Percentiles rank a stretch among this genome's conserved stretches.
These are phyloP conservation scores for Leptura quadrifasciata DNA, from an alignment of 2,888 invertebrate species.

Conservation along the genomic window DNA sequence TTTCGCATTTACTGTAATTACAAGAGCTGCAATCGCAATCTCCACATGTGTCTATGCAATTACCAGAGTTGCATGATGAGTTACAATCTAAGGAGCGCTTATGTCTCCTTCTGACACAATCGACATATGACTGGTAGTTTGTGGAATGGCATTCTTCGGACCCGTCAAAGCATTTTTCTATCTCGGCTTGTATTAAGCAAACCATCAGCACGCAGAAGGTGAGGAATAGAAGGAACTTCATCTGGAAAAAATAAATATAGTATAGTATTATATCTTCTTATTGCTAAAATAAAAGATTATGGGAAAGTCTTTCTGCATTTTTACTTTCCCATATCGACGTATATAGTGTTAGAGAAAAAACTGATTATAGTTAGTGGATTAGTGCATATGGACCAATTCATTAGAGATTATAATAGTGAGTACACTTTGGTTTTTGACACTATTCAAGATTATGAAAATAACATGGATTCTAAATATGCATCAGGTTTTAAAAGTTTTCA, in stretches of 20 bases:
- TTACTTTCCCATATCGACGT: no score
- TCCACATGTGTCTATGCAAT: conserved; percentile 62
- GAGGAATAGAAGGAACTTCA: conserved; percentile 41
- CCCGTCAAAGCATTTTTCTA: conserved; percentile 38
- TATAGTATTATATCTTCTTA: not conserved
- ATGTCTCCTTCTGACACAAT: conserved; percentile 66
- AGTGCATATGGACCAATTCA: no score
- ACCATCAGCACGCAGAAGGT: not conserved
- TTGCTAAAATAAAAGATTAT: not conserved
- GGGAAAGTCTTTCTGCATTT: not conserved
- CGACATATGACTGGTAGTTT: conserved; percentile 67
- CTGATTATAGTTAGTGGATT: no score
- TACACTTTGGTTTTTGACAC: no score
- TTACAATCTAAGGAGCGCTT: conserved; percentile 58
- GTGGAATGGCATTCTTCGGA: conserved; percentile 64
- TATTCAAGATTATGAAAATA: no score
- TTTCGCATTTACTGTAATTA: conserved; percentile 55
- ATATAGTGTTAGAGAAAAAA: no score
- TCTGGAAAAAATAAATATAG: conserved; percentile 41
- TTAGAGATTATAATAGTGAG: no score
- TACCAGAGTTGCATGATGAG: conserved; percentile 55
- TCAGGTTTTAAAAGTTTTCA: no score
- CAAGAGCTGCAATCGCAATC: conserved; percentile 68
- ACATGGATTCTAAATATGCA: no score
- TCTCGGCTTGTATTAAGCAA: conserved; percentile 12